Evolutionary conservation across 2,113 vertebrate genomes (phyloP).

Genomic region (Notarius lentiginosus): DNA sequence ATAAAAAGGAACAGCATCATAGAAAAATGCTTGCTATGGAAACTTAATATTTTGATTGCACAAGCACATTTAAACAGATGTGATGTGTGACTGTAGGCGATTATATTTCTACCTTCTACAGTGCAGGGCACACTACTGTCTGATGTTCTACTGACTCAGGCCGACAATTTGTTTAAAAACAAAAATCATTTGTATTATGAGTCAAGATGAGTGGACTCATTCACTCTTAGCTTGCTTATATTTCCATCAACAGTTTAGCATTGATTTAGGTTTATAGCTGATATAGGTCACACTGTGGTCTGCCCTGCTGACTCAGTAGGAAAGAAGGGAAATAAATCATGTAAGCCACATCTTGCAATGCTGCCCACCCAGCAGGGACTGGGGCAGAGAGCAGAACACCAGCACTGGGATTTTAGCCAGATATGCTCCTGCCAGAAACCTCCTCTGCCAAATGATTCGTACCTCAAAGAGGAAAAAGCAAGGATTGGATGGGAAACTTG

Average conservation of each 20-base stretch:
- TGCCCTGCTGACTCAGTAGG: slow-evolving; percentile 55
- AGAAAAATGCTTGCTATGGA: slow-evolving; percentile 22
- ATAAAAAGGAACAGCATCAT: neutral
- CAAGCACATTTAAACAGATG: slow-evolving; percentile 9
- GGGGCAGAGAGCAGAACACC: slow-evolving; percentile 18
- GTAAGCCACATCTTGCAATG: slow-evolving; percentile 42
- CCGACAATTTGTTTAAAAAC: slow-evolving; percentile 16
- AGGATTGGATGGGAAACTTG: slow-evolving; percentile 36
- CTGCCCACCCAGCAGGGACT: slow-evolving; percentile 45
- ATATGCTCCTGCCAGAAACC: slow-evolving; percentile 7
- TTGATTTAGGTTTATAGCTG: slow-evolving; percentile 32
- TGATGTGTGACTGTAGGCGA: slow-evolving; percentile 5
- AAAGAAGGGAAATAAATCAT: slow-evolving; percentile 50
- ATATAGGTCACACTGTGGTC: slow-evolving; percentile 48
- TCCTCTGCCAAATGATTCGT: slow-evolving; percentile 28
- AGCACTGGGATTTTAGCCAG: slow-evolving; percentile 29
- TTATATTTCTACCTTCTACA: neutral
- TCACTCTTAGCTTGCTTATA: slow-evolving; percentile 30
- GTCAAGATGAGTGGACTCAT: slow-evolving; percentile 31
- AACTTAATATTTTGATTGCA: slow-evolving; percentile 18
- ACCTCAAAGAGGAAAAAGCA: slow-evolving; percentile 26
- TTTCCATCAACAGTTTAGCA: slow-evolving; percentile 40
- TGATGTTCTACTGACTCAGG: neutral
- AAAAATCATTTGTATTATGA: slow-evolving; percentile 26
- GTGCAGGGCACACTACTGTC: neutral